phyloP scores from a whole-genome alignment of 2,888 invertebrate species.

The Brachyptera risi region DNA sequence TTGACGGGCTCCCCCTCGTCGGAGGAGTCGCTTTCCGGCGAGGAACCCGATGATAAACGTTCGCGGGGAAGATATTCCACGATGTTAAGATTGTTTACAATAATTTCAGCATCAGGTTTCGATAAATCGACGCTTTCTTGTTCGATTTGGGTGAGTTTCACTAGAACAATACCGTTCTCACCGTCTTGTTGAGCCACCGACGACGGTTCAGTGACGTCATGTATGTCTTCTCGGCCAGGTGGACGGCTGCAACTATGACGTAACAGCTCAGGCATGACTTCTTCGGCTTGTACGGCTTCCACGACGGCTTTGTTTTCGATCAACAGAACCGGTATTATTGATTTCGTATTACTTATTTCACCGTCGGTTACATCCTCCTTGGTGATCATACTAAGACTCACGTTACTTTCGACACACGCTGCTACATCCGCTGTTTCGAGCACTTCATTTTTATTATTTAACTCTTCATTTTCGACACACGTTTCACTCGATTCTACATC shows the following conservation, averaged over 20 bases:
- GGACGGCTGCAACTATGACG: no score
- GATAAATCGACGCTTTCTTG: neutral
- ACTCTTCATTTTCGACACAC: neutral
- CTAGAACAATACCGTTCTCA: constrained; percentile 21
- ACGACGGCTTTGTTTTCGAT: neutral
- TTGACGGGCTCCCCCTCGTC: constrained; percentile 42
- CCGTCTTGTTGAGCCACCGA: neutral
- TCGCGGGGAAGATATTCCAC: neutral
- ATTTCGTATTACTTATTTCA: no score
- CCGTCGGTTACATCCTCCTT: neutral
- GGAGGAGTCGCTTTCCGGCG: constrained; percentile 51
- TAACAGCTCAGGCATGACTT: neutral
- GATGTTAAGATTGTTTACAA: no score
- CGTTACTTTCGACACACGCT: neutral
- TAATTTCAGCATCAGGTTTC: neutral
- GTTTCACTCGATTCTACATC: neutral
- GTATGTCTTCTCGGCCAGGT: neutral
- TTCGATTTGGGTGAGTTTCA: neutral
- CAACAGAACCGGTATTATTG: neutral
- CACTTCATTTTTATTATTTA: neutral
- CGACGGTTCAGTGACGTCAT: neutral
- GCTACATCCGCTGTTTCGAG: neutral
- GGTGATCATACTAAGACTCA: no score
- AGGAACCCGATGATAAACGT: constrained; percentile 47
- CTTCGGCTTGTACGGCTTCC: neutral